Evolutionary conservation across 2,888 invertebrate genomes (phyloP), one percentile per base, ranked within the genome.

Genomic region (Zele albiditarsus): DNA sequence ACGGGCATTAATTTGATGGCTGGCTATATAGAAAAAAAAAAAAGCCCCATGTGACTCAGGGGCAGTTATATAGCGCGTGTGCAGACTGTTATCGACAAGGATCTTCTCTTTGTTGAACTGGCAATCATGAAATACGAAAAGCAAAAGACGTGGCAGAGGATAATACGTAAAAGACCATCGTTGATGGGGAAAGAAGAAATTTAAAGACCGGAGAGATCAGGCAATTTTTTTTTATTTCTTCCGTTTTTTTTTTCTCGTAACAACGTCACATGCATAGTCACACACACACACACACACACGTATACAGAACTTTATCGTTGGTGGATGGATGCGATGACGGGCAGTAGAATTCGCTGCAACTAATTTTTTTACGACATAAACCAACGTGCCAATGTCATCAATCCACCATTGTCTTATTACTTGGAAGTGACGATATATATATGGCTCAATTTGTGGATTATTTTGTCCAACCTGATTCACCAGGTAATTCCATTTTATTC

Each of bases 1-100:
- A 46, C 49, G 49, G 68, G 60, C 73, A 73, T 73, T 68, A 73
- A 68, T 73, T 73, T 68, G 68, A 73, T 73, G 60, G 68, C 72
- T 16, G 33, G 57, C 42, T 66, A 73, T 58, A 46, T 23, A 33
- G n/a, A 33, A 33, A 3, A 49, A 4, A 53, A 53, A 67, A 72
- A 67, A 73, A 42, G 73, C 73, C 49, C 67, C 60, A 62, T 46
- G 60, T 68, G 60, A 28, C 49, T 73, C 60, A 60, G 46, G 58
- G 42, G 42, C 20, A 28, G 60, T 62, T 53, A 53, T 53, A 53
- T 20, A 23, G 8, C 38, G 20, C 38, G 33, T 38, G 31, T 20
- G 31, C 33, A 20, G 33, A 16, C 33, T 67, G 65, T 73, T 68
- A 73, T 73, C 73, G 73, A 68, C 67, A 46, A 28, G 16, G 6